A percentile compares a stretch with the other conserved stretches of the same genome.
Conservation (phyloP, 2,797 vertebrate species). For the Coluber constrictor region DNA sequence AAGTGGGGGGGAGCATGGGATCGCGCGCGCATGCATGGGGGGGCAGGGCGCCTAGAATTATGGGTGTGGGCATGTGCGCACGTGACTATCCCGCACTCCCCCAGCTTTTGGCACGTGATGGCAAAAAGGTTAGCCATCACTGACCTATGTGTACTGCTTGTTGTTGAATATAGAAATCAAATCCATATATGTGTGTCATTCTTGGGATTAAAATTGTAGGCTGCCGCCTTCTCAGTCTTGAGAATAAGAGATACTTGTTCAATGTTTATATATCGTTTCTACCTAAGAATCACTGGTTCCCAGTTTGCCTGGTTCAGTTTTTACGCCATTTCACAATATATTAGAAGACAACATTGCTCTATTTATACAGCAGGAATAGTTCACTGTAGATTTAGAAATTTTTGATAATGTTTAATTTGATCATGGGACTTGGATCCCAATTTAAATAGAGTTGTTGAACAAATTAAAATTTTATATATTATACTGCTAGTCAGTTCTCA, state of each 20-base stretch:
- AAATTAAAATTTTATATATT: not conserved
- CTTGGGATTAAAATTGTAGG: not conserved
- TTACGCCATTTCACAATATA: not conserved
- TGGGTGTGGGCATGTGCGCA: no score
- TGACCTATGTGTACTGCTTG: not conserved
- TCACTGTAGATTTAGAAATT: not conserved
- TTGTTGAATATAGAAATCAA: not conserved
- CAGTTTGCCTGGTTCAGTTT: not conserved
- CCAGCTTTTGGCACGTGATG: no score
- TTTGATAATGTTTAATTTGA: not conserved
- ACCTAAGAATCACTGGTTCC: not conserved
- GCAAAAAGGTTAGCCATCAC: no score
- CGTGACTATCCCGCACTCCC: no score
- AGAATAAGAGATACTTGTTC: not conserved
- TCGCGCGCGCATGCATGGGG: no score
- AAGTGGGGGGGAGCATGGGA: no score
- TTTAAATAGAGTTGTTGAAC: not conserved
- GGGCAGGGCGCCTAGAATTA: no score
- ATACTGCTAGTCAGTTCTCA: not conserved
- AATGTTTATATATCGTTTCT: not conserved
- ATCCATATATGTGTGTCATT: not conserved
- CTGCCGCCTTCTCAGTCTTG: not conserved
- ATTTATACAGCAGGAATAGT: not conserved
- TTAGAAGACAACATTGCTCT: not conserved
- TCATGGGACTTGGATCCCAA: not conserved